Evolutionary conservation across 2,113 vertebrate species (phyloP), one percentile per base, ranked within the genome.

Genomic region (Osmerus eperlanus): DNA sequence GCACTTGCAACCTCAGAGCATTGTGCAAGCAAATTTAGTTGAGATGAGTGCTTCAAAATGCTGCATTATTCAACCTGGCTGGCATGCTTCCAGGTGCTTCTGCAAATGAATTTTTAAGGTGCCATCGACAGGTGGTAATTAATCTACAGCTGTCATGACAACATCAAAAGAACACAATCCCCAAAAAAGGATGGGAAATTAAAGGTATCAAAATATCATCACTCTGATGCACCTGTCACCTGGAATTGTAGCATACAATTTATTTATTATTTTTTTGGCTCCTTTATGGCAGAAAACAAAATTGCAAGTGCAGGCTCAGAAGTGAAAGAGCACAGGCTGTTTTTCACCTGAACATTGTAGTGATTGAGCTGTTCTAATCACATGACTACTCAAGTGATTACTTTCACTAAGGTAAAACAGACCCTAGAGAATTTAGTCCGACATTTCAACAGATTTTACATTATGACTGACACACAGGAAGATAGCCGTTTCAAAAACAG

Each of bases 51-150:
- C 47, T 76, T 47, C 41, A 58, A 63, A 47, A 23, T 65, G 66
- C 53, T 77, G 65, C 69, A 74, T 47, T 72, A 74, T 71, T 78
- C 75, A 68, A 83, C 55, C 28, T 32, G 66, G 28, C 67, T 78
- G 72, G 75, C 78, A 78, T 75, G 68, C 66, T 67, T 78, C 54
- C 29, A 80, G 41, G 74, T 67, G 62, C 68, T 70, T 70, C 70
- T 54, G 62, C 56, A 60, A 77, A 83, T 75, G 52, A 32, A 80
- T 47, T 70, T 76, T 78, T 80, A 80, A 80, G 53, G 66, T 68
- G 72, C 75, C 70, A 75, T 75, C 73, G 70, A 63, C 71, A 78
- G 72, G 72, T 80, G 70, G 70, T 77, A 78, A 80, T 80, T 75
- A 78, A 78, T 73, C 36, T 78, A 64, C 72, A 73, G 69, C 75